These are phyloP conservation scores for Melitaea cinxia DNA, from an alignment of 1,140 invertebrate species.

Conservation along the genomic window DNA sequence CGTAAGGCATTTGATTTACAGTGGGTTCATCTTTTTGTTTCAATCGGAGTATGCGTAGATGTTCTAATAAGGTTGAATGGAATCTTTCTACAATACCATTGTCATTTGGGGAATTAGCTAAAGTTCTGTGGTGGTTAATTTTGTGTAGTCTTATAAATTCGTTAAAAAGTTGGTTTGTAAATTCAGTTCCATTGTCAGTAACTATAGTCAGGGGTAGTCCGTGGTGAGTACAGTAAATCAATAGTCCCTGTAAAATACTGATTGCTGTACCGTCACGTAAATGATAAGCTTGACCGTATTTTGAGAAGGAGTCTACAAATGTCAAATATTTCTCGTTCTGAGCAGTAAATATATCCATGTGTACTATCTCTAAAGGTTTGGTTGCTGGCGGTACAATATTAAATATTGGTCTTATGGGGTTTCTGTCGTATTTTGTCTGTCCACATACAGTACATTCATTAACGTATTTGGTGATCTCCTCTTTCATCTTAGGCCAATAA, in stretches of 20 bases:
- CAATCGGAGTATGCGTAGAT: constrained; percentile 38
- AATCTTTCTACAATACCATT: constrained; percentile 43
- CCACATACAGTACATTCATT: constrained; percentile 11
- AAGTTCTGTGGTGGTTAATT: constrained; percentile 36
- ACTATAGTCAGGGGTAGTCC: constrained; percentile 25
- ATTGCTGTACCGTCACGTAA: constrained; percentile 33
- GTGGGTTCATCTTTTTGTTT: constrained; percentile 31
- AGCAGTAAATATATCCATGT: constrained; percentile 7
- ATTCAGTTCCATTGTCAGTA: constrained; percentile 32
- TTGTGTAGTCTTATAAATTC: constrained; percentile 27
- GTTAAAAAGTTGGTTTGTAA: background rate
- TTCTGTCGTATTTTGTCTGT: background rate
- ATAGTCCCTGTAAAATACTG: constrained; percentile 33
- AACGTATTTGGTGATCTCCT: constrained; percentile 19
- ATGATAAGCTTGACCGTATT: constrained; percentile 34
- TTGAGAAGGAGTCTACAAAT: constrained; percentile 25
- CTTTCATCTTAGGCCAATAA: constrained; percentile 35
- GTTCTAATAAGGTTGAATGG: constrained; percentile 39
- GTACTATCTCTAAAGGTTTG: constrained; percentile 10
- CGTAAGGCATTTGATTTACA: constrained; percentile 35
- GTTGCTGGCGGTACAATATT: constrained; percentile 8
- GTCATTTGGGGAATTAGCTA: constrained; percentile 19
- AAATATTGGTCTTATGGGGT: constrained; percentile 20
- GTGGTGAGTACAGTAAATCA: constrained; percentile 33
- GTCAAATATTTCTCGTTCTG: constrained; percentile 18